phyloP scores from a whole-genome alignment of 2,888 invertebrate genomes.

The Folsomia manolachei region DNA sequence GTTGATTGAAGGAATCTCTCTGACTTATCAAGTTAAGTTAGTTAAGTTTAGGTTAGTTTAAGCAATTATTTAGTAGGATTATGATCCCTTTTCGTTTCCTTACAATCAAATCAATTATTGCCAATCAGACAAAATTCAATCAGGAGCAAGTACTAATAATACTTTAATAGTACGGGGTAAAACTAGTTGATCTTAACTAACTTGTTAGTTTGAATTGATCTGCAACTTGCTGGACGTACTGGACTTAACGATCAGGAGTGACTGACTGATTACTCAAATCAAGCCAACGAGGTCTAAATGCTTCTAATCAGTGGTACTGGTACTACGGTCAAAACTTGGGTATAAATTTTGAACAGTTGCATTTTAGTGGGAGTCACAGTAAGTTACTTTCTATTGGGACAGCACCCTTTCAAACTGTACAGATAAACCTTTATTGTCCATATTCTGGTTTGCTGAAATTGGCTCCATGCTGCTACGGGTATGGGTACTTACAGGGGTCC shows the following conservation, averaged over 20 bases:
- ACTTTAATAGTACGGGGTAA: not conserved
- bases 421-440: too few species aligned
- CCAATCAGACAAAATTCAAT: constrained; percentile 51
- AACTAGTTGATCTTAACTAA: not conserved
- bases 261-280: constrained; percentile 17
- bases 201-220: too few species aligned
- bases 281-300: constrained; percentile 9
- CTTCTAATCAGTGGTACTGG: not conserved
- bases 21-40: not conserved
- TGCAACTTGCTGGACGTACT: not conserved
- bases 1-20: not conserved
- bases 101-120: constrained; percentile 51
- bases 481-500: too few species aligned
- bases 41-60: constrained; percentile 8
- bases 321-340: too few species aligned
- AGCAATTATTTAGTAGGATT: constrained; percentile 15
- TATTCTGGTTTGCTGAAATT: too few species aligned
- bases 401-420: too few species aligned
- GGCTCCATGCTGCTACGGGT: too few species aligned
- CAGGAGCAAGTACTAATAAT: constrained; percentile 28
- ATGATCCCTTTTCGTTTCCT: constrained; percentile 38
- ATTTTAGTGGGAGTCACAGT: too few species aligned
- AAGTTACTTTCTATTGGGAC: too few species aligned
- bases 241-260: not conserved
- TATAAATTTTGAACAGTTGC: too few species aligned